Evolutionary conservation across 1,140 invertebrate species (phyloP).

Genomic region (Ylistrum balloti): DNA sequence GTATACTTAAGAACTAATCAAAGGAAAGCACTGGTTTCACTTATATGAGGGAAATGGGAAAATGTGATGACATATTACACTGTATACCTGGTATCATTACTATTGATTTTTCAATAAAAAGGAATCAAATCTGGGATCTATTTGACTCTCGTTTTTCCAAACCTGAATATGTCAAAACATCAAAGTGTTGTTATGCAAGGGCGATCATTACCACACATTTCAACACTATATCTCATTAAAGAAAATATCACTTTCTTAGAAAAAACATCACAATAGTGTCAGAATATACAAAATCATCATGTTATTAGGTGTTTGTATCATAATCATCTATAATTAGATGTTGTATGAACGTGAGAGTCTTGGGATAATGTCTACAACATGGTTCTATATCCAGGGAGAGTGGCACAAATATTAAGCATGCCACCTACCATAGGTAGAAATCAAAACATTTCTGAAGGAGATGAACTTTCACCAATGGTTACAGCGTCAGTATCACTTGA

Average conservation of each 20-base stretch:
- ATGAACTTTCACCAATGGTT: neutral
- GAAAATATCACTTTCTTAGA: neutral
- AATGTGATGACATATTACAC: too few relatives aligned
- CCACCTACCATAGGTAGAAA: neutral
- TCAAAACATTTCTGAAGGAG: conserved; percentile 5
- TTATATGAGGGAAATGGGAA: too few relatives aligned
- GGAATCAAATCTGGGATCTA: too few relatives aligned
- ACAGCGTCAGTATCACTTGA: neutral
- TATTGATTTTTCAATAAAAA: too few relatives aligned
- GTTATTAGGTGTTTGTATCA: neutral
- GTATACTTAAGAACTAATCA: too few relatives aligned
- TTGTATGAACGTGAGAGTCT: neutral
- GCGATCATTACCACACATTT: neutral
- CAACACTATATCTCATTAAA: neutral
- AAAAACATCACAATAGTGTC: neutral
- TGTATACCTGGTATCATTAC: too few relatives aligned
- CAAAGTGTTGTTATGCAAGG: neutral
- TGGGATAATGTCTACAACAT: neutral
- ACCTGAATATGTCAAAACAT: too few relatives aligned
- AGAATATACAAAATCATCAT: neutral
- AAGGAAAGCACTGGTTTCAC: too few relatives aligned
- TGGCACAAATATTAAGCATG: neutral
- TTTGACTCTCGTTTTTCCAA: neutral
- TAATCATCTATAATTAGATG: too few relatives aligned
- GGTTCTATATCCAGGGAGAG: neutral